Evolutionary conservation across 1,140 invertebrate species (phyloP).

Genomic region (Leptinotarsa texana): DNA sequence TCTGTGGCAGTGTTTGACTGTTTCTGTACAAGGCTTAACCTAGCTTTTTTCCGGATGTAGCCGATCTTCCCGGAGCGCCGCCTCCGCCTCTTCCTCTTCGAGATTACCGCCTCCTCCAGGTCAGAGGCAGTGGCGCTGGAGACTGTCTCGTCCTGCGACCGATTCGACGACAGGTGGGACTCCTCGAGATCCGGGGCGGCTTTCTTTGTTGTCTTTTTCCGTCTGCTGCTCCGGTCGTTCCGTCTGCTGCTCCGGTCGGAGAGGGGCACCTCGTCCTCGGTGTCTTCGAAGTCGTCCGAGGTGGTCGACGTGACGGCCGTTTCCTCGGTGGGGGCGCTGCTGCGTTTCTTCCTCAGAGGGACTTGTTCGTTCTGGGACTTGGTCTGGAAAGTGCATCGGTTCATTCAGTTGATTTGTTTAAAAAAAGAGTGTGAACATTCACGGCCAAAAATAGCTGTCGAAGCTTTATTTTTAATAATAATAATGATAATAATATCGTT

Average conservation of each 20-base stretch:
- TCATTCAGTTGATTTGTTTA: too few species aligned
- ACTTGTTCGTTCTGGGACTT: not conserved
- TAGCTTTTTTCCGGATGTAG: slow-evolving; percentile 1
- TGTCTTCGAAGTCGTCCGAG: not conserved
- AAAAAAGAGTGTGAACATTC: too few species aligned
- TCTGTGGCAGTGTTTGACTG: slow-evolving; percentile 18
- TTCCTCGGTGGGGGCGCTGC: slow-evolving; percentile 12
- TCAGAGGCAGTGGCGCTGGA: slow-evolving; percentile 18
- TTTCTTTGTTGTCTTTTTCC: not conserved
- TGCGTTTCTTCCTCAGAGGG: slow-evolving; percentile 2
- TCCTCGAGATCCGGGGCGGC: not conserved
- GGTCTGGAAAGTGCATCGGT: not conserved
- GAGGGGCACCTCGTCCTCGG: not conserved
- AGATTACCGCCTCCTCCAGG: not conserved
- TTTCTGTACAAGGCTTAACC: not conserved
- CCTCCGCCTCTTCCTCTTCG: slow-evolving; percentile 13
- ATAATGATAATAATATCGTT: too few species aligned
- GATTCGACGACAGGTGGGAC: not conserved
- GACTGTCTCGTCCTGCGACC: slow-evolving; percentile 21
- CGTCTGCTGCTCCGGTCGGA: not conserved
- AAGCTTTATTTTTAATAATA: too few species aligned
- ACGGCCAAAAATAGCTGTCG: too few species aligned
- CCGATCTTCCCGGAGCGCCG: not conserved
- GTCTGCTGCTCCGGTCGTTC: not conserved
- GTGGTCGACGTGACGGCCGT: slow-evolving; percentile 19